Percentiles rank a stretch among this genome's conserved stretches.
These are phyloP conservation scores for Zaprionus capensis DNA, from an alignment of 1,140 invertebrate genomes.

Conservation along the genomic window DNA sequence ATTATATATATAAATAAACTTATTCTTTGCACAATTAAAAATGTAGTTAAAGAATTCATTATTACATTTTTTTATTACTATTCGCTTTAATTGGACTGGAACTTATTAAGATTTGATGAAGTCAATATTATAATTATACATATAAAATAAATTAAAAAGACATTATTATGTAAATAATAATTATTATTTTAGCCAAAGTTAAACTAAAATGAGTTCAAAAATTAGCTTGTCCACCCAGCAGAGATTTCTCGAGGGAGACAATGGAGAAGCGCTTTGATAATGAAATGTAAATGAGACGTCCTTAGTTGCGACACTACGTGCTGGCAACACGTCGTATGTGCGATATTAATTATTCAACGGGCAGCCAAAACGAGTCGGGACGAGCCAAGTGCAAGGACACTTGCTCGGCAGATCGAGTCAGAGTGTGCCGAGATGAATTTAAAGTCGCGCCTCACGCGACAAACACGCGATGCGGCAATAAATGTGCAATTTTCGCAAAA, in stretches of 20 bases:
- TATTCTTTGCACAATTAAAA: too few relatives aligned
- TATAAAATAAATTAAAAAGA: too few relatives aligned
- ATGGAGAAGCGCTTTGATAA: constrained; percentile 55
- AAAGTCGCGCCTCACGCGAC: constrained; percentile 50
- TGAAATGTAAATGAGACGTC: constrained; percentile 53
- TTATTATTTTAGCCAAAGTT: too few relatives aligned
- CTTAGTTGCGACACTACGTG: constrained; percentile 51
- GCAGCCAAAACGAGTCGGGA: constrained; percentile 15
- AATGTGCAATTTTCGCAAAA: constrained; percentile 74
- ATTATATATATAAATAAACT: too few relatives aligned
- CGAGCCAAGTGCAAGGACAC: constrained; percentile 12
- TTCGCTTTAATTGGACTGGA: too few relatives aligned
- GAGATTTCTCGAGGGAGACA: not conserved
- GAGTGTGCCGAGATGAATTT: constrained; percentile 42
- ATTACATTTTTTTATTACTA: too few relatives aligned
- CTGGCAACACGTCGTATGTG: constrained; percentile 71
- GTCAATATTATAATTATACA: too few relatives aligned
- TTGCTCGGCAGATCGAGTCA: not conserved
- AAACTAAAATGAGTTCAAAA: not conserved
- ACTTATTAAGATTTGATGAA: too few relatives aligned
- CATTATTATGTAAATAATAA: too few relatives aligned
- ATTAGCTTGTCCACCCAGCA: not conserved
- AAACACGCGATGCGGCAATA: constrained; percentile 67
- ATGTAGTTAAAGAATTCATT: too few relatives aligned
- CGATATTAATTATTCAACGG: constrained; percentile 77